Evolutionary conservation across 2,797 vertebrate species (phyloP), one percentile per base, ranked within the genome.

Genomic region (Enteromius fasciolatus): DNA sequence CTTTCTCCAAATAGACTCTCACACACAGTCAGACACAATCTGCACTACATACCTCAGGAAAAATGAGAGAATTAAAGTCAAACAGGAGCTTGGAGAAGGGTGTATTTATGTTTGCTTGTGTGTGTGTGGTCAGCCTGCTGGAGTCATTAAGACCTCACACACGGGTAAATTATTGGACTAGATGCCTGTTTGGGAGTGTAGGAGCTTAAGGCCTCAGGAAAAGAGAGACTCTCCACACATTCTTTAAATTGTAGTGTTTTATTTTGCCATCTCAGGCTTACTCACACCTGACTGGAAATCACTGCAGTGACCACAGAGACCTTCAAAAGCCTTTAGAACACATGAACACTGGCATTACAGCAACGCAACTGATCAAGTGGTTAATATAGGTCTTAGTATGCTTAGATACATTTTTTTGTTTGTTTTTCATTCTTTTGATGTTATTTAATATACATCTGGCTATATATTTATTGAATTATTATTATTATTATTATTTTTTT

Each of bases 51-150:
- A 64, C 48, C n/a, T 66, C 69, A 64, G 48, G 46, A 66, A 75
- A 81, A 86, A 54, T 79, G 74, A 81, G 48, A 46, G n/a, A 70
- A 84, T 59, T 75, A 79, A 85, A 84, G 86, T 86, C 83, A 86
- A 76, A 39, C 28, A 72, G 61, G 83, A 84, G 80, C 73, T 82
- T 83, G 81, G 75, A 78, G 14, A 73, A 77, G 75, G 14, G 6
- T 23, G 76, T 39, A 72, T 78, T 31, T 52, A 44, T 78, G 76
- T 79, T 50, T 75, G 52, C 36, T 48, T 70, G 78, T 70, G 78
- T 85, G 86, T 78, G 77, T 86, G 86, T 86, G 81, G 84, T 84
- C 79, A 83, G 75, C 76, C 80, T 78, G 86, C 86, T 88, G 85
- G 86, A 84, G 83, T 87, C 83, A 81, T 84, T 87, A 86, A 72